These are phyloP conservation scores for Hydrolagus colliei DNA, from an alignment of 2,797 vertebrate species.

Conservation along the genomic window DNA sequence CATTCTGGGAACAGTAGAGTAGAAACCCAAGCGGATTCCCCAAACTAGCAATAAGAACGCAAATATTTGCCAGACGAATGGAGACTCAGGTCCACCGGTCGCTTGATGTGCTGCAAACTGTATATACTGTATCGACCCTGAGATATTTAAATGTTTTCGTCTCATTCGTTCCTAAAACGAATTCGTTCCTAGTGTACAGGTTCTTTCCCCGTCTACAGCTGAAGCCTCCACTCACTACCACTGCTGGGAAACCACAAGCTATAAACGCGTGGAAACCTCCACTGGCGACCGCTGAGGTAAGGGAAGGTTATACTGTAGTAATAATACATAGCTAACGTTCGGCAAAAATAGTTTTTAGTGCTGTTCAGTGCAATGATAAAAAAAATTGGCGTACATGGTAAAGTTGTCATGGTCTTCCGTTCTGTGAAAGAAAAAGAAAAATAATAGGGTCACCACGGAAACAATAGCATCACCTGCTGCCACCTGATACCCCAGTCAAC, in stretches of 20 bases:
- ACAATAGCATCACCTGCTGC: background rate
- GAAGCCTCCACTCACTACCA: background rate
- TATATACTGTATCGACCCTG: no score
- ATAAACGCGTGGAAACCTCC: background rate
- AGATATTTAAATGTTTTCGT: no score
- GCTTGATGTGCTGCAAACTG: no score
- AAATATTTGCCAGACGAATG: no score
- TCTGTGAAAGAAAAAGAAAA: conserved; percentile 32
- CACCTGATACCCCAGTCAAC: background rate
- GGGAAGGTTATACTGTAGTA: background rate
- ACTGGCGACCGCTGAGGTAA: background rate
- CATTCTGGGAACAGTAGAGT: no score
- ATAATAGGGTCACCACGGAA: conserved; percentile 12
- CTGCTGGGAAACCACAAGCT: background rate
- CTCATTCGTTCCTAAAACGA: no score
- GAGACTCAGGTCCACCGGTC: no score
- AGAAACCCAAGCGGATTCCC: no score
- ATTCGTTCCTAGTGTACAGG: no score
- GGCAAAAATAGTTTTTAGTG: background rate
- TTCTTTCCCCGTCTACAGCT: background rate
- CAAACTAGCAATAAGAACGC: no score
- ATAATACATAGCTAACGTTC: background rate
- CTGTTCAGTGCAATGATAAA: conserved; percentile 1
- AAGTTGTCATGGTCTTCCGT: conserved; percentile 31
- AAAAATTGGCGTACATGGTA: conserved; percentile 31